These are phyloP conservation scores for Acanthosepion lycidas DNA, from an alignment of 2,888 invertebrate genomes.

Conservation along the genomic window DNA sequence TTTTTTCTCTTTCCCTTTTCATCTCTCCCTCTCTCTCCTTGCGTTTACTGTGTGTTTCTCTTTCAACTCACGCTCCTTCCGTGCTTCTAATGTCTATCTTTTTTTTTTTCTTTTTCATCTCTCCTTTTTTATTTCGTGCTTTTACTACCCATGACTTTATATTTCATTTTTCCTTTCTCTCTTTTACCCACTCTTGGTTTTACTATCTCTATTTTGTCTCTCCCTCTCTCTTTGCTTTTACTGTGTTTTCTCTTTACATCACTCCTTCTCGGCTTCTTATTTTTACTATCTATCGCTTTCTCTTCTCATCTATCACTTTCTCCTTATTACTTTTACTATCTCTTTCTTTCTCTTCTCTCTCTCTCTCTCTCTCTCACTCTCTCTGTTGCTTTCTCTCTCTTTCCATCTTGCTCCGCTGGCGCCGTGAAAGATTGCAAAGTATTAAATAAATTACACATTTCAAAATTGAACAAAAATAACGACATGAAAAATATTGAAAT, in stretches of 20 bases:
- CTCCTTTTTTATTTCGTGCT: background rate
- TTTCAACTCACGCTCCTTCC: background rate
- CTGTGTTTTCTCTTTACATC: background rate
- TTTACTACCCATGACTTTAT: background rate
- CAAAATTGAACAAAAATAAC: background rate
- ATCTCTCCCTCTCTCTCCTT: no score
- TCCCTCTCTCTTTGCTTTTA: background rate
- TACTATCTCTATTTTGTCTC: background rate
- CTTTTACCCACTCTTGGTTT: background rate
- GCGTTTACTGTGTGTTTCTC: no score
- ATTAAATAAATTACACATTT: slow-evolving; percentile 21
- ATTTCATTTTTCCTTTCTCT: background rate
- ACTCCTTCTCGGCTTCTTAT: background rate
- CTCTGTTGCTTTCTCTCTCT: background rate
- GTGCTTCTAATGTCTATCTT: background rate
- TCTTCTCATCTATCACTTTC: background rate
- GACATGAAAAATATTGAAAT: background rate
- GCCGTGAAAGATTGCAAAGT: background rate
- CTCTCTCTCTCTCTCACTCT: background rate
- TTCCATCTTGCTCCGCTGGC: background rate
- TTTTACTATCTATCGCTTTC: background rate
- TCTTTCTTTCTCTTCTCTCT: background rate
- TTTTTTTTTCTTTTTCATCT: no score
- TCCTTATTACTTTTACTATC: no score
- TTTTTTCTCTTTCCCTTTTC: no score